Percentiles rank a stretch among this genome's conserved stretches.
These are phyloP conservation scores for Eumacrocentrus americanus DNA, from an alignment of 2,888 invertebrate species.

Conservation along the genomic window DNA sequence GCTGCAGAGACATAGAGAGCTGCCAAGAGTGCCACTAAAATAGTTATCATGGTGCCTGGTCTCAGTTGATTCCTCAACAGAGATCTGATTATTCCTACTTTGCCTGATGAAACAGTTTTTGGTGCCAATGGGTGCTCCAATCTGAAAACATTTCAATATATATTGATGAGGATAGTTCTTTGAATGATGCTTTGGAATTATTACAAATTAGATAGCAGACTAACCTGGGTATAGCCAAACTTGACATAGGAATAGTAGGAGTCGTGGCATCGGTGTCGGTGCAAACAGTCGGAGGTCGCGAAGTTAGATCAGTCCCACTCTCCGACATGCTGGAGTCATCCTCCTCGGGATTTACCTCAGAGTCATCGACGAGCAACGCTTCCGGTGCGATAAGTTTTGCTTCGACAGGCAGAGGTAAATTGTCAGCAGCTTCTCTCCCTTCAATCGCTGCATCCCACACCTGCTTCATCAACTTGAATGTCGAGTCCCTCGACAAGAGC, in stretches of 20 bases:
- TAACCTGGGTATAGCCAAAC: slow-evolving; percentile 38
- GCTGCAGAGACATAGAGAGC: slow-evolving; percentile 56
- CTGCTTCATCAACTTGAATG: slow-evolving; percentile 84
- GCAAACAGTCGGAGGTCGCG: slow-evolving; percentile 56
- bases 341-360: slow-evolving; percentile 55
- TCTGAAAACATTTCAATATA: slow-evolving; percentile 35
- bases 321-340: slow-evolving; percentile 62
- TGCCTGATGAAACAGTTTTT: slow-evolving; percentile 29
- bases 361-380: slow-evolving; percentile 52
- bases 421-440: slow-evolving; percentile 53
- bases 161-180: neutral
- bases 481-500: slow-evolving; percentile 85
- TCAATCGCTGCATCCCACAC: slow-evolving; percentile 77
- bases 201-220: too few species aligned
- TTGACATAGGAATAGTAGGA: slow-evolving; percentile 47
- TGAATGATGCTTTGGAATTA: too few species aligned
- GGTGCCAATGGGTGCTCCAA: slow-evolving; percentile 41
- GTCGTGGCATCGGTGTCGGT: slow-evolving; percentile 47
- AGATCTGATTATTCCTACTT: slow-evolving; percentile 33
- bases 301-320: slow-evolving; percentile 59
- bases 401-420: slow-evolving; percentile 51
- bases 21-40: slow-evolving; percentile 52
- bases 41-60: slow-evolving; percentile 51
- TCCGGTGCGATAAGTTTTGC: slow-evolving; percentile 48
- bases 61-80: slow-evolving; percentile 37